phyloP scores from a whole-genome alignment of 2,888 invertebrate species.

The Mimas tiliae region DNA sequence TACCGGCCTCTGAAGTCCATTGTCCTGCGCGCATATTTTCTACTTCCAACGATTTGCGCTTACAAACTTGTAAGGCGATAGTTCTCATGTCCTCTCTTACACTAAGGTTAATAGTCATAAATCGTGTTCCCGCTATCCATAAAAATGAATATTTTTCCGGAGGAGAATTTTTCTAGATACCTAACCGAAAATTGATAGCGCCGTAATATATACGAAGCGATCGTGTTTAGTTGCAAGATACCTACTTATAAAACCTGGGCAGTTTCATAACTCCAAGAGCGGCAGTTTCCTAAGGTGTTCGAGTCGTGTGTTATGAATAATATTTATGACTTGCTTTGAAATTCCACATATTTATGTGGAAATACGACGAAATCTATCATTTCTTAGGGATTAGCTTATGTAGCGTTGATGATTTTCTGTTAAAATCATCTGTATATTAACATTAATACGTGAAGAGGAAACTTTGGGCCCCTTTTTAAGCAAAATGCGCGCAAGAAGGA shows the following conservation, averaged over 20 bases:
- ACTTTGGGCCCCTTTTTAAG: too few relatives aligned
- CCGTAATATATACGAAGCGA: constrained; percentile 42
- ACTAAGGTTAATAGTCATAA: constrained; percentile 19
- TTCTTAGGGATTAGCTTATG: too few relatives aligned
- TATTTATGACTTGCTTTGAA: constrained; percentile 55
- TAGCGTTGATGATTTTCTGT: background rate
- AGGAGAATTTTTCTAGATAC: constrained; percentile 42
- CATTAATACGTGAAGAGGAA: too few relatives aligned
- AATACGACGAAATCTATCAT: background rate
- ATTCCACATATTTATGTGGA: constrained; percentile 17
- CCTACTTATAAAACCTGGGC: constrained; percentile 57
- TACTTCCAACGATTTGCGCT: constrained; percentile 14
- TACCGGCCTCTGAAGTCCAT: constrained; percentile 13
- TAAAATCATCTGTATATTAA: background rate
- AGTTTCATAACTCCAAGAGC: constrained; percentile 58
- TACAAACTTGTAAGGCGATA: constrained; percentile 33
- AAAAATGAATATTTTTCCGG: constrained; percentile 43
- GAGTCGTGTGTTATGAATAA: constrained; percentile 59
- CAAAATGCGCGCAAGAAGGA: too few relatives aligned
- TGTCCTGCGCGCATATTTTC: constrained; percentile 12
- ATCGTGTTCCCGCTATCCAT: constrained; percentile 28
- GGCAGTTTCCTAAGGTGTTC: constrained; percentile 58
- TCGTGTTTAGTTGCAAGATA: constrained; percentile 43
- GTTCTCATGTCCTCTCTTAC: constrained; percentile 13
- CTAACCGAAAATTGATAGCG: constrained; percentile 48